A percentile compares a stretch with the other conserved stretches of the same genome.
Conservation (phyloP, 2,113 vertebrate species). For the Scomber colias region DNA sequence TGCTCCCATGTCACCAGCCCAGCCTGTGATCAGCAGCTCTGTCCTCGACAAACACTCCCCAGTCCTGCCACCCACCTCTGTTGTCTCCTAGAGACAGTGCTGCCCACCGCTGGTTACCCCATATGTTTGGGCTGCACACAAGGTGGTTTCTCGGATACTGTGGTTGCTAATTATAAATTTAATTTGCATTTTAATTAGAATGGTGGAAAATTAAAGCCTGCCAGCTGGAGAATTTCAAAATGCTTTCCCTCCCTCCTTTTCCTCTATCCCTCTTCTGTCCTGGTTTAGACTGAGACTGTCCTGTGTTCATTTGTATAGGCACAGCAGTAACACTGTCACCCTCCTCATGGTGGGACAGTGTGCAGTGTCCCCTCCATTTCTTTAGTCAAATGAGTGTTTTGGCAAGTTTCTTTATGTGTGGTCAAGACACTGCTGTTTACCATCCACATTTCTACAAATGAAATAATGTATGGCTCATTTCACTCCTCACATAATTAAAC, state of each 20-base stretch:
- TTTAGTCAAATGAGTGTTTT: slow-evolving; percentile 44
- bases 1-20: slow-evolving; percentile 55
- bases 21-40: slow-evolving; percentile 57
- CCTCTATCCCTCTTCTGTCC: slow-evolving; percentile 61
- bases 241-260: slow-evolving; percentile 79
- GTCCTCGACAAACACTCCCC: slow-evolving; percentile 65
- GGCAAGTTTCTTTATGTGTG: slow-evolving; percentile 48
- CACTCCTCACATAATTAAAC: slow-evolving; percentile 44
- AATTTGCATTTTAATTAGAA: slow-evolving; percentile 99
- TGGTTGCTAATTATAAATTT: slow-evolving; percentile 99
- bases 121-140: slow-evolving; percentile 96
- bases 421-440: slow-evolving; percentile 12
- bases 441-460: background rate
- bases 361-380: slow-evolving; percentile 59
- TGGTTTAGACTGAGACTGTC: slow-evolving; percentile 83
- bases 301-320: slow-evolving; percentile 87
- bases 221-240: slow-evolving; percentile 99
- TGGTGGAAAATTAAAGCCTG: slow-evolving; percentile 99
- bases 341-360: slow-evolving; percentile 69
- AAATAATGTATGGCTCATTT: slow-evolving; percentile 42
- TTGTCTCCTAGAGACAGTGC: slow-evolving; percentile 76
- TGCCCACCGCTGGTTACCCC: slow-evolving; percentile 88
- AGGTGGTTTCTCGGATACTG: slow-evolving; percentile 98
- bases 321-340: slow-evolving; percentile 81
- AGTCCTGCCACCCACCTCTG: slow-evolving; percentile 71